These are phyloP conservation scores for Choloepus hoffmanni DNA, from an alignment of 2,113 vertebrate genomes.

Conservation along the genomic window DNA sequence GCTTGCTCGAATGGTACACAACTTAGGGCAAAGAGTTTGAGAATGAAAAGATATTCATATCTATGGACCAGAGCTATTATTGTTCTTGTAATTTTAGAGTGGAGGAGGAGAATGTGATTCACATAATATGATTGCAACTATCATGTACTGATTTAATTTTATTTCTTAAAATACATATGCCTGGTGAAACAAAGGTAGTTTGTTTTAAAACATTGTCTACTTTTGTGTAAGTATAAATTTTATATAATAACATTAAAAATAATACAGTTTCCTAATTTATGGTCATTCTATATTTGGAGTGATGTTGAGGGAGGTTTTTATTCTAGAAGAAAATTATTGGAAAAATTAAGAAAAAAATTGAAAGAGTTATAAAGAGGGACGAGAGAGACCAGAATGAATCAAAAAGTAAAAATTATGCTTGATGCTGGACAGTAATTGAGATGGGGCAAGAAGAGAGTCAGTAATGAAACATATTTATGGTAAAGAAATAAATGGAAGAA, in stretches of 20 bases:
- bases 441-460: neutral
- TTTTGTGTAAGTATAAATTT: neutral
- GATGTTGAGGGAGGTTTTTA: neutral
- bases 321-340: neutral
- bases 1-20: neutral
- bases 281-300: neutral
- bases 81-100: neutral
- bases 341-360: neutral
- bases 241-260: constrained; percentile 25
- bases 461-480: neutral
- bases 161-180: neutral
- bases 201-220: neutral
- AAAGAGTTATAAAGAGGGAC: neutral
- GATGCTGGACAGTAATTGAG: neutral
- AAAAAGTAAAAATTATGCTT: neutral
- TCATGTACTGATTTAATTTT: neutral
- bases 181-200: neutral
- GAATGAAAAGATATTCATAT: neutral
- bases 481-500: neutral
- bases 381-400: neutral
- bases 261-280: neutral
- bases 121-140: neutral
- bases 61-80: neutral
- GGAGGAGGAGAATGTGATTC: neutral
- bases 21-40: neutral